Evolutionary conservation across 2,113 vertebrate genomes (phyloP).

Genomic region (Otolemur garnettii): DNA sequence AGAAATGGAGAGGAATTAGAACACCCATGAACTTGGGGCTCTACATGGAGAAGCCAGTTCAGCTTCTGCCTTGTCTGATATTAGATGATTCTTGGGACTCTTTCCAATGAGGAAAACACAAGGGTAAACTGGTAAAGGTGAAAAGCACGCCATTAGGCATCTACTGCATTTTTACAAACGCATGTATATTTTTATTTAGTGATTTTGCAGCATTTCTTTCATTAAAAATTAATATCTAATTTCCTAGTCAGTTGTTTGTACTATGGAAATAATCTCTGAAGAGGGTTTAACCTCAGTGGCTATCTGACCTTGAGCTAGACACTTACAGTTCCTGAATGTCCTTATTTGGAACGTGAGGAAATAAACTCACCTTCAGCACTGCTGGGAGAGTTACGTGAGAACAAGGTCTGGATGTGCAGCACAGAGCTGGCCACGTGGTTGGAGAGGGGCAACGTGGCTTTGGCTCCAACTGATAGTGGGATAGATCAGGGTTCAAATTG

Average conservation of each 20-base stretch:
- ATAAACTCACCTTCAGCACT: background rate
- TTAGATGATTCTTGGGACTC: background rate
- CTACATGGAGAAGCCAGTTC: accelerated
- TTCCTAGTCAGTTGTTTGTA: background rate
- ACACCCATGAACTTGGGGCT: background rate
- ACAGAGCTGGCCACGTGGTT: background rate
- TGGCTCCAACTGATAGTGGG: background rate
- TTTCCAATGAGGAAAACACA: background rate
- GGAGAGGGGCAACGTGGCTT: background rate
- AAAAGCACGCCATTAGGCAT: background rate
- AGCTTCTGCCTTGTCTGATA: no score
- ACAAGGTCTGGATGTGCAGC: background rate
- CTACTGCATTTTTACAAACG: background rate
- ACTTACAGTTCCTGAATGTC: background rate
- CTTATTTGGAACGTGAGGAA: background rate
- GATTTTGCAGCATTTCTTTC: background rate
- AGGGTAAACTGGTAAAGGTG: background rate
- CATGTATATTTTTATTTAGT: background rate
- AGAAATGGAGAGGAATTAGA: background rate
- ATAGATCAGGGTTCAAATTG: accelerated
- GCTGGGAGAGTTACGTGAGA: background rate
- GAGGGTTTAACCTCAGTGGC: background rate
- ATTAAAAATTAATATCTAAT: background rate
- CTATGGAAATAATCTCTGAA: background rate
- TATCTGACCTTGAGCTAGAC: background rate